A percentile compares a stretch with the other conserved stretches of the same genome.
Evolutionary conservation across 2,888 invertebrate species (phyloP).

Genomic region (Drosophila mimica): DNA sequence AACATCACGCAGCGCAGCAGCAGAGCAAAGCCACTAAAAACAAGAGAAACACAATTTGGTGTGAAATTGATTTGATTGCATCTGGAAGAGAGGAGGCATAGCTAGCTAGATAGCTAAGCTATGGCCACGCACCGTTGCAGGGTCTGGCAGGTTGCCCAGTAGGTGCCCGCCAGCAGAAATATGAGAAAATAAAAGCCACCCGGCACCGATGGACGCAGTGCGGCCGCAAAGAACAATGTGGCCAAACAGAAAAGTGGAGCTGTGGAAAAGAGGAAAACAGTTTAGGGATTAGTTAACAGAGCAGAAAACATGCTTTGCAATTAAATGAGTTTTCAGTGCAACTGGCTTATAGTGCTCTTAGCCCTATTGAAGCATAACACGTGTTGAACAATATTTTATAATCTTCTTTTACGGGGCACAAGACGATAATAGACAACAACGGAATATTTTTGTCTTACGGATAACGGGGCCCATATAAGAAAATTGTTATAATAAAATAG

Average conservation of each 20-base stretch:
- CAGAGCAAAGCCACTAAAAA: conserved; percentile 89
- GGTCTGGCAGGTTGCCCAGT: conserved; percentile 93
- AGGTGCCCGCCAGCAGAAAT: conserved; percentile 93
- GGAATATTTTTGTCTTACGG: background rate
- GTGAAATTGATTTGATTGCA: conserved; percentile 50
- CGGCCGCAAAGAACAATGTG: conserved; percentile 84
- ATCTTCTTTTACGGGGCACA: no score
- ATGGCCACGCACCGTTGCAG: conserved; percentile 86
- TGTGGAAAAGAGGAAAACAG: conserved; percentile 35
- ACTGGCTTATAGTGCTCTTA: background rate
- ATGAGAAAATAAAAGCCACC: conserved; percentile 94
- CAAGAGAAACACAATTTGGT: conserved; percentile 6
- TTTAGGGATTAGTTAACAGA: conserved; percentile 1
- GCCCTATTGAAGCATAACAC: background rate
- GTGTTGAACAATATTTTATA: background rate
- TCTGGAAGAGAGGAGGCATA: conserved; percentile 6
- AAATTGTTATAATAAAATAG: no score
- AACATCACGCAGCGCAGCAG: conserved; percentile 89
- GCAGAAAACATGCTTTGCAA: background rate
- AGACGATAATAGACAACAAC: background rate
- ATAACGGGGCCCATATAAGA: background rate
- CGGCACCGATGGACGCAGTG: conserved; percentile 92
- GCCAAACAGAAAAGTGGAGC: conserved; percentile 84
- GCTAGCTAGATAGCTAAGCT: background rate
- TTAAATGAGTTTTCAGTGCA: background rate